Conservation (phyloP, 2,797 vertebrate genomes). For the Pogoniulus pusillus region DNA sequence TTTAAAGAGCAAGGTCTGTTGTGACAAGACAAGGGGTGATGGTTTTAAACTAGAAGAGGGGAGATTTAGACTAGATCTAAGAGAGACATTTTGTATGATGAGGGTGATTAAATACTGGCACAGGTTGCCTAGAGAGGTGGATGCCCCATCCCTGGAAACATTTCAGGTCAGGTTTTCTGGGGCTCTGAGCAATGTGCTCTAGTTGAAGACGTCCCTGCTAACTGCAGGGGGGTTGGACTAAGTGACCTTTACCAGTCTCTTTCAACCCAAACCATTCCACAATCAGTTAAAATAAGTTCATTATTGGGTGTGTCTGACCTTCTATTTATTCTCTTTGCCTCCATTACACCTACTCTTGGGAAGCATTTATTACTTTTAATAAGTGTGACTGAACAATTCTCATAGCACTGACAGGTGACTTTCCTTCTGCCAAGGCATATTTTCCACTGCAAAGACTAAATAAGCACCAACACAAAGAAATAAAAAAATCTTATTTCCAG, state of each 20-base stretch:
- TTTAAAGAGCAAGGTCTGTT: not conserved
- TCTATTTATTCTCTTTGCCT: not conserved
- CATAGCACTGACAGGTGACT: fast-evolving
- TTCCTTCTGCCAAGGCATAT: not conserved
- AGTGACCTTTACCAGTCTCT: no score
- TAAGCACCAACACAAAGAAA: not conserved
- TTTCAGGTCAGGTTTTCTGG: no score
- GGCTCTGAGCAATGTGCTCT: not conserved
- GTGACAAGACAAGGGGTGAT: not conserved
- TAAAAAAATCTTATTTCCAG: not conserved
- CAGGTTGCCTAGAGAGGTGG: no score
- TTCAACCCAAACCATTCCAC: no score
- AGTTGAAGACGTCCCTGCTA: not conserved
- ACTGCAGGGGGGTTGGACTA: not conserved
- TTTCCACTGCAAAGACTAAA: not conserved
- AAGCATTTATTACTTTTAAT: not conserved
- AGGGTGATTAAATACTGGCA: no score
- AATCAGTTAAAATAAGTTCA: not conserved
- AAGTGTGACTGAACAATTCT: not conserved
- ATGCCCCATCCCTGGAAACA: no score
- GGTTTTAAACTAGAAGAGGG: not conserved
- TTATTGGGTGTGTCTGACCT: not conserved
- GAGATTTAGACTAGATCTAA: no score
- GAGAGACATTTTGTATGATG: no score
- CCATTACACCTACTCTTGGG: not conserved